phyloP scores from a whole-genome alignment of 2,113 vertebrate genomes.

The Nettapus auritus region DNA sequence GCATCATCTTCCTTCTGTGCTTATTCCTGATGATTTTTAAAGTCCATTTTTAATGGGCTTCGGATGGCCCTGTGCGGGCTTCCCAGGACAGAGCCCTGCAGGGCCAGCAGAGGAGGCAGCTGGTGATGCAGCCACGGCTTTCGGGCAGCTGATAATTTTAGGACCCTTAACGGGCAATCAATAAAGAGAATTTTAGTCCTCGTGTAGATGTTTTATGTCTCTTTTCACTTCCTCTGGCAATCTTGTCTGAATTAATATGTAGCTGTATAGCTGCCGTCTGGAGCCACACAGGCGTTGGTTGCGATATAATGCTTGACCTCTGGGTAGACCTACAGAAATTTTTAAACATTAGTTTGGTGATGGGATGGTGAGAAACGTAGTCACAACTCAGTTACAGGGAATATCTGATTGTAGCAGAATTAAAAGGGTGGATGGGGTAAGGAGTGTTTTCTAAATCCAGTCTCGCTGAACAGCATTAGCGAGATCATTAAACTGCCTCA shows the following conservation, averaged over 20 bases:
- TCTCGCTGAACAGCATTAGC: slow-evolving; percentile 52
- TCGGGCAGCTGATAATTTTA: slow-evolving; percentile 59
- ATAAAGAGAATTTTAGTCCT: slow-evolving; percentile 11
- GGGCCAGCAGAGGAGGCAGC: background rate
- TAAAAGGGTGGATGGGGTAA: slow-evolving; percentile 24
- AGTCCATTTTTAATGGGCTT: background rate
- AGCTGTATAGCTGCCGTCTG: background rate
- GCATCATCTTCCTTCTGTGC: background rate
- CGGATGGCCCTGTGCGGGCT: background rate
- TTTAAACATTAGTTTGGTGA: background rate
- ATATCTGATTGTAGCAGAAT: slow-evolving; percentile 43
- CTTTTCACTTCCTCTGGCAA: background rate
- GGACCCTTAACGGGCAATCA: background rate
- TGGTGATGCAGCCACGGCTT: slow-evolving; percentile 49
- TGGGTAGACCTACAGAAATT: slow-evolving; percentile 35
- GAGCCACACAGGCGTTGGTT: background rate
- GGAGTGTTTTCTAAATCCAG: slow-evolving; percentile 29
- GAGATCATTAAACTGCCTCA: slow-evolving; percentile 67
- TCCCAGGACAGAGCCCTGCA: background rate
- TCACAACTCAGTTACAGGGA: background rate
- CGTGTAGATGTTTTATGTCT: background rate
- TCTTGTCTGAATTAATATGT: background rate
- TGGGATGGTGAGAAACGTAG: background rate
- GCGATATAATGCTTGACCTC: background rate
- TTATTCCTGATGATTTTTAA: background rate